phyloP scores from a whole-genome alignment of 1,140 invertebrate genomes.

The Pectinophora gossypiella region DNA sequence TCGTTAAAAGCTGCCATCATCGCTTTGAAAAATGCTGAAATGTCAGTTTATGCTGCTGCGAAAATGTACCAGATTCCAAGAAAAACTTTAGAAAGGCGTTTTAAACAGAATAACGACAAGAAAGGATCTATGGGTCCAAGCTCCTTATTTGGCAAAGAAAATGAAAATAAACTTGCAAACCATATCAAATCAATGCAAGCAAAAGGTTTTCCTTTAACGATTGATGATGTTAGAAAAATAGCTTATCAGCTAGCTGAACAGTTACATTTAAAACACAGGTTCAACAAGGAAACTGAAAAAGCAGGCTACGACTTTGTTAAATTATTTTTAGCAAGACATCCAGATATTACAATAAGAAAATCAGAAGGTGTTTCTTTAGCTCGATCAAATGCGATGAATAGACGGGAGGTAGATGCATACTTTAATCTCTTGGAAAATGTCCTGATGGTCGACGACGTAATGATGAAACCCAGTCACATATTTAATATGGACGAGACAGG shows the following conservation, averaged over 20 bases:
- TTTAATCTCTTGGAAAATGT: conserved; percentile 29
- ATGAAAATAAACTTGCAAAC: too few species aligned
- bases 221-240: conserved; percentile 3
- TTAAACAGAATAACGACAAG: too few species aligned
- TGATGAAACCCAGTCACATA: conserved; percentile 38
- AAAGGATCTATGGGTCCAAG: too few species aligned
- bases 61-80: too few species aligned
- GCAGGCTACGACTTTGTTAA: conserved; percentile 24
- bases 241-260: conserved; percentile 24
- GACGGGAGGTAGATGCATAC: conserved; percentile 20
- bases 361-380: conserved; percentile 29
- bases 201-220: too few species aligned
- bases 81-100: too few species aligned
- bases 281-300: conserved; percentile 21
- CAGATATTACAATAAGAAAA: conserved; percentile 26
- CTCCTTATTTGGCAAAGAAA: too few species aligned
- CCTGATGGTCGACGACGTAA: conserved; percentile 6
- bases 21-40: too few species aligned
- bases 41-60: too few species aligned
- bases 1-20: too few species aligned
- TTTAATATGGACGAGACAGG: conserved; percentile 63
- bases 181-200: too few species aligned
- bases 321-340: conserved; percentile 6
- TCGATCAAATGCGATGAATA: conserved; percentile 26
- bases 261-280: too few species aligned